These are phyloP conservation scores for Subanguina moxae DNA, from an alignment of 1,140 invertebrate species.

Conservation along the genomic window DNA sequence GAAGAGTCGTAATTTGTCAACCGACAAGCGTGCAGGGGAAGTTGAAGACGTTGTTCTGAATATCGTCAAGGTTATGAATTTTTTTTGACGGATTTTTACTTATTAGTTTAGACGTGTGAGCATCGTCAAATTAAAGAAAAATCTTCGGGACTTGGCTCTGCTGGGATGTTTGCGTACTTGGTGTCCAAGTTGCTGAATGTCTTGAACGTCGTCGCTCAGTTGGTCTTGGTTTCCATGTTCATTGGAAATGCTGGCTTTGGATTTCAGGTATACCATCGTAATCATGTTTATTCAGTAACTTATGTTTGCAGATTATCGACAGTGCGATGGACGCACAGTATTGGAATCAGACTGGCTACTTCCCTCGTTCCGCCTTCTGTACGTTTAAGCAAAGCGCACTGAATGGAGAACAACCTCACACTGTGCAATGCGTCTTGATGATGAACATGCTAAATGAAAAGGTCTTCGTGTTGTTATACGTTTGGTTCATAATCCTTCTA, in stretches of 20 bases:
- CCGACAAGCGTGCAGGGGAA: background rate
- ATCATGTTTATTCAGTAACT: background rate
- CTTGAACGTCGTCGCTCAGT: constrained; percentile 7
- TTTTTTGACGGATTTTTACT: background rate
- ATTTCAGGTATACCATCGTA: background rate
- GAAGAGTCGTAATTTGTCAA: background rate
- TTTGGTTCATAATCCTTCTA: constrained; percentile 7
- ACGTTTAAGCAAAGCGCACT: background rate
- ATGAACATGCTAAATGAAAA: constrained; percentile 14
- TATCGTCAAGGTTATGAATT: constrained; percentile 10
- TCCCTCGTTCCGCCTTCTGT: constrained; percentile 8
- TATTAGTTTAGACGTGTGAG: background rate
- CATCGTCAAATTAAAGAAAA: background rate
- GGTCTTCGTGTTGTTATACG: constrained; percentile 1
- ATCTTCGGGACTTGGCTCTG: background rate
- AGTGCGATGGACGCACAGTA: background rate
- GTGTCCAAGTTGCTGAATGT: constrained; percentile 14
- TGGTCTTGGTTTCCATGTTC: background rate
- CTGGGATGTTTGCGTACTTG: background rate
- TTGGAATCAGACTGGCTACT: constrained; percentile 1
- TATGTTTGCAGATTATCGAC: background rate
- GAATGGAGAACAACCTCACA: background rate
- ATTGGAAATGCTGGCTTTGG: background rate
- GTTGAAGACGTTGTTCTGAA: constrained; percentile 1
- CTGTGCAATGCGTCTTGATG: constrained; percentile 7